phyloP scores from a whole-genome alignment of 1,140 invertebrate genomes.

The Cydia pomonella region DNA sequence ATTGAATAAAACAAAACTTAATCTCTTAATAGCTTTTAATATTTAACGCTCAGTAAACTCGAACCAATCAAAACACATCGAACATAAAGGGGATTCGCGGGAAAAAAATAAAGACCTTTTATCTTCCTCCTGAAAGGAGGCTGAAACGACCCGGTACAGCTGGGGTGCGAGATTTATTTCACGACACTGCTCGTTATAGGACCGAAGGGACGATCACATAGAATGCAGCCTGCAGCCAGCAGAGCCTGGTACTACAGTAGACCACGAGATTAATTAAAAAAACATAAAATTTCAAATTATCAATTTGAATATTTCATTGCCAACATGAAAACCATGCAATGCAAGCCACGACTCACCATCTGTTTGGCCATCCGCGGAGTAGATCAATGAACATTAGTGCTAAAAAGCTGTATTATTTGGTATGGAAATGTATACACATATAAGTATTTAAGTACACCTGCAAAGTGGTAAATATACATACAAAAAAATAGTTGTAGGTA shows the following conservation, averaged over 20 bases:
- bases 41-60: constrained; percentile 55
- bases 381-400: too few relatives aligned
- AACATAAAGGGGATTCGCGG: constrained; percentile 65
- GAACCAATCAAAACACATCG: constrained; percentile 65
- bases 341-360: too few relatives aligned
- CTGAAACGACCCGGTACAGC: constrained; percentile 55
- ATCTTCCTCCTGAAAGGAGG: constrained; percentile 64
- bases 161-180: constrained; percentile 76
- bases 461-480: too few relatives aligned
- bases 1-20: background rate
- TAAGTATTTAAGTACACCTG: too few relatives aligned
- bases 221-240: constrained; percentile 63
- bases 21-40: constrained; percentile 29
- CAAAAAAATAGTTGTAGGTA: too few relatives aligned
- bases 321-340: too few relatives aligned
- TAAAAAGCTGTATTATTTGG: too few relatives aligned
- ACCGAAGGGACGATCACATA: constrained; percentile 66
- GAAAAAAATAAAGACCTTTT: constrained; percentile 76
- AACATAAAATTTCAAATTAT: background rate
- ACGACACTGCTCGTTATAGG: constrained; percentile 73
- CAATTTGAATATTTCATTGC: too few relatives aligned
- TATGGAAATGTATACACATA: too few relatives aligned
- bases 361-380: too few relatives aligned
- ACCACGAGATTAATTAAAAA: background rate
- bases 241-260: constrained; percentile 37